Percentiles rank a stretch among this genome's conserved stretches.
Conservation (phyloP, 2,113 vertebrate species). For the Brachypodius melanocephalos region DNA sequence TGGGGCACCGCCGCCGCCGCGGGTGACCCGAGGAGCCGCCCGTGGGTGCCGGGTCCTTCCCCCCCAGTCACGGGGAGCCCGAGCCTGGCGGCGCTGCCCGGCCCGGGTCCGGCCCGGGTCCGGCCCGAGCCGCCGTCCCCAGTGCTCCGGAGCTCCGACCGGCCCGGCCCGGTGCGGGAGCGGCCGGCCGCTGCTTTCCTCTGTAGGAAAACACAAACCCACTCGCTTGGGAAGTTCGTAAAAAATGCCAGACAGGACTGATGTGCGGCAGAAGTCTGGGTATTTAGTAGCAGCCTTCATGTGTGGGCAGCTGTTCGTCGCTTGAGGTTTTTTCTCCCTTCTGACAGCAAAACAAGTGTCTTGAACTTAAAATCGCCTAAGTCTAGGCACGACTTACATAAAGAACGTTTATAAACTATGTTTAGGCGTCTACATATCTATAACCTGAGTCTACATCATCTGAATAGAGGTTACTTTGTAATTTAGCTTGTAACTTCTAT, state of each 20-base stretch:
- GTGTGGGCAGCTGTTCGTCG: background rate
- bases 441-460: background rate
- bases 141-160: background rate
- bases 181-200: background rate
- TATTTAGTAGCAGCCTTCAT: accelerated
- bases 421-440: accelerated
- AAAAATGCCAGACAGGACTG: accelerated
- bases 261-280: accelerated
- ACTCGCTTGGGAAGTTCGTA: accelerated
- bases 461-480: background rate
- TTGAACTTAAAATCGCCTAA: background rate
- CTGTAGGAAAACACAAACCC: accelerated
- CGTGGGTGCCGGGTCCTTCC: background rate
- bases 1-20: no score
- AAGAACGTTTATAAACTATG: background rate
- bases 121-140: background rate
- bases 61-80: background rate
- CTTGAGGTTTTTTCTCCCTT: accelerated
- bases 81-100: background rate
- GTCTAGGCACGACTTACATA: background rate
- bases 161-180: background rate
- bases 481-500: background rate
- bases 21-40: background rate
- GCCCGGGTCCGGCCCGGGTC: background rate
- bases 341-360: background rate